These are phyloP conservation scores for Willowsia nigromaculata DNA, from an alignment of 2,888 invertebrate species.

Conservation along the genomic window DNA sequence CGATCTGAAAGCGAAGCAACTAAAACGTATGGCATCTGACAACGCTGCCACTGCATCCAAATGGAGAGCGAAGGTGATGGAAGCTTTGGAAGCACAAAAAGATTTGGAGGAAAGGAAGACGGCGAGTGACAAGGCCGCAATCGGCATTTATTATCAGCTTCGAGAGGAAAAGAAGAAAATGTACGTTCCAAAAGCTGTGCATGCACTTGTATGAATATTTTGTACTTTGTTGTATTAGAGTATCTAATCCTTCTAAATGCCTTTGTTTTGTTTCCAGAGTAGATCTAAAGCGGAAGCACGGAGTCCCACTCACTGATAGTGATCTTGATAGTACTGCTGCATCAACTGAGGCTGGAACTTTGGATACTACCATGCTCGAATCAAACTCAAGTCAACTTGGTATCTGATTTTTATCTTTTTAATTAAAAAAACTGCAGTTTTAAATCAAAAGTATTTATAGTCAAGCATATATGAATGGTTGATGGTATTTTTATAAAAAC, in stretches of 20 bases:
- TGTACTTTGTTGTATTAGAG: too few species aligned
- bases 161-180: not conserved
- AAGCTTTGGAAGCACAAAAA: not conserved
- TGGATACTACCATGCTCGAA: not conserved
- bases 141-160: not conserved
- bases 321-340: not conserved
- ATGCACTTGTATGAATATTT: too few species aligned
- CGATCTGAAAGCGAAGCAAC: slow-evolving; percentile 5
- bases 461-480: too few species aligned
- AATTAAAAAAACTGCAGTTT: too few species aligned
- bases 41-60: not conserved
- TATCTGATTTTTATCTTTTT: too few species aligned
- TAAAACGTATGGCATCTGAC: slow-evolving; percentile 22
- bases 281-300: not conserved
- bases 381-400: not conserved
- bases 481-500: too few species aligned
- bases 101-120: not conserved
- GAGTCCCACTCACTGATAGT: not conserved
- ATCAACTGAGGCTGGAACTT: not conserved
- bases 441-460: too few species aligned
- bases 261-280: not conserved
- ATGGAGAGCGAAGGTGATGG: slow-evolving; percentile 1
- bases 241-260: not conserved
- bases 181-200: not conserved
- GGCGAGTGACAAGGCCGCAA: not conserved